Base-by-base conservation (phyloP, 2,888 invertebrate species). In the Mythimna vitellina region DNA sequence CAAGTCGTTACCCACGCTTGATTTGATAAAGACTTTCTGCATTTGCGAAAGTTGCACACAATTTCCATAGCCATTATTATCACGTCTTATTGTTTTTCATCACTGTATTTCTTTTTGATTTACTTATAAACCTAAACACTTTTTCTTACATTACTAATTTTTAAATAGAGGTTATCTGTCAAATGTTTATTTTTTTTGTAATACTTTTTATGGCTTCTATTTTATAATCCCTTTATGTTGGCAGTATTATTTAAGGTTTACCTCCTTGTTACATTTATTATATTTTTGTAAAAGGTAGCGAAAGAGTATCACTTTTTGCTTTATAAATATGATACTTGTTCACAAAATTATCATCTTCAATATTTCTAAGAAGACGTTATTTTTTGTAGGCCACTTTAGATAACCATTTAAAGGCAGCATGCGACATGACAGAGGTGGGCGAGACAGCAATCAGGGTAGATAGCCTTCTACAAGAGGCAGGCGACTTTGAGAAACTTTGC, bases 361-460 rank as follows among this genome's bases (percentile, higher is more conserved):
- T 35, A 58, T 14, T 58, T 58, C 3, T 42, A 14, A 32, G 49
- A 38, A 14, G 9, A 38, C 12, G 17, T 35, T 65, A 70, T 10
- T 57, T 71, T 70, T 72, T 78, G 3, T 67, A 98, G 97, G 96
- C 97, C 68, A 97, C 97, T 91, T 97, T 99, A 93, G 98, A 98
- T 93, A 96, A 96, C 66, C 98, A 98, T 94, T 94, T 98, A 87
- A 98, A 98, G 95, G 97, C 97, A 65, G 97, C 98, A 61, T 97
- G 97, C 76, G 98, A 98, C 85, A 98, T 99, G 98, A 98, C 98
- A 3, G 99, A 99, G 93, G 97, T 98, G 71, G 99, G 99, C 8
- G 99, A 99, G 92, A 98, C 98, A n/a, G 98, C 98, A 53, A 96
- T 96, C 64, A 97, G 98, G 86, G 98, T 99, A 8, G 98, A 99